A percentile compares a stretch with the other conserved stretches of the same genome.
Evolutionary conservation across 2,888 invertebrate species (phyloP).

Genomic region (Catocala nupta): DNA sequence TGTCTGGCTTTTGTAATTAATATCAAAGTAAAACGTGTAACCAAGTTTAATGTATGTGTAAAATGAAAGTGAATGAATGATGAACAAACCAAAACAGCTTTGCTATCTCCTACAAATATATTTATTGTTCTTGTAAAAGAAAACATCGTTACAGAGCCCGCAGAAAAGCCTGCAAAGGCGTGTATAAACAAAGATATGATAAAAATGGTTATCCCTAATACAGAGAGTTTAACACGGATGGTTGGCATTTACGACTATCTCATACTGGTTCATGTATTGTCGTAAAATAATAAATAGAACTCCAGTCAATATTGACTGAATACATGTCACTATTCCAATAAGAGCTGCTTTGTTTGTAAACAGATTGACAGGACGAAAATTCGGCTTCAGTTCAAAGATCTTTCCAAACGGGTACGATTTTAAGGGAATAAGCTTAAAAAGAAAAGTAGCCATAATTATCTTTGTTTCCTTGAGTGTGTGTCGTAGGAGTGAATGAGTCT

Average conservation of each 20-base stretch:
- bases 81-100: neutral
- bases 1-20: too few relatives aligned
- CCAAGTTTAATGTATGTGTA: too few relatives aligned
- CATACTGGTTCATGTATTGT: slow-evolving; percentile 14
- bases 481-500: too few relatives aligned
- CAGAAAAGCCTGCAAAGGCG: slow-evolving; percentile 38
- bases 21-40: too few relatives aligned
- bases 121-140: slow-evolving; percentile 40
- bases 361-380: too few relatives aligned
- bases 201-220: slow-evolving; percentile 45
- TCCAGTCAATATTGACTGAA: slow-evolving; percentile 14
- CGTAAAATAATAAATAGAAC: slow-evolving; percentile 17
- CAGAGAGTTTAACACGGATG: slow-evolving; percentile 37
- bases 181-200: slow-evolving; percentile 50
- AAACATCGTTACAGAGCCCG: slow-evolving; percentile 41
- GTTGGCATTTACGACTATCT: slow-evolving; percentile 36
- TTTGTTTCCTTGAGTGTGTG: too few relatives aligned
- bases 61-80: neutral
- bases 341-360: neutral
- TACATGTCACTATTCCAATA: neutral
- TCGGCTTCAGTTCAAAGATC: too few relatives aligned
- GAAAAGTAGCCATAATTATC: too few relatives aligned
- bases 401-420: too few relatives aligned
- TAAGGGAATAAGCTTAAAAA: too few relatives aligned
- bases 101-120: slow-evolving; percentile 16